Base-by-base conservation (phyloP, 2,113 vertebrate genomes). In the Chrysochloris asiatica region DNA sequence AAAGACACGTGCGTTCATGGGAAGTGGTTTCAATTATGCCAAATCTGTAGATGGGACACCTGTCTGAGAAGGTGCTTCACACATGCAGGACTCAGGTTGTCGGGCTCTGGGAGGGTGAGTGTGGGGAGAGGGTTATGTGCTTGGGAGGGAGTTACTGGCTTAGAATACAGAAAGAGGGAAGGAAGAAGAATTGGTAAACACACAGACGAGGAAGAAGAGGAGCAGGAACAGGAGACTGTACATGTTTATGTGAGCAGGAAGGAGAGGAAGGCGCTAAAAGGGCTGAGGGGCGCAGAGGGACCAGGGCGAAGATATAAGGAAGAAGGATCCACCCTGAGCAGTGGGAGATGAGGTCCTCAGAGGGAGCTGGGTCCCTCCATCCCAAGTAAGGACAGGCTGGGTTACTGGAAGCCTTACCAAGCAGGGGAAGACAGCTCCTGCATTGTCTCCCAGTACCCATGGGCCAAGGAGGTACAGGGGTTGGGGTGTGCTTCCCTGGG, bases 121-220 rank as follows among this genome's bases (percentile, higher is more conserved):
- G 0, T 22, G 72, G 5, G 47, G 2, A 0, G 0, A 2, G 26
- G 21, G 17, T 12, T 38, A 69, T n/a, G 26, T 17, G 36, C 33
- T 6, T 16, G 13, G 28, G 36, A 30, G 88, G 81, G 13, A 22
- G n/a, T n/a, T n/a, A n/a, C n/a, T n/a, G n/a, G 21, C 2, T 41
- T 28, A 41, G 85, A 48, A 1, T 17, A 61, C 45, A 13, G 65
- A 69, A 0, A 19, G 71, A 63, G 87, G 90, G 96, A 88, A 71
- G 86, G 45, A 73, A 81, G 89, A 33, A 30, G 77, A 41, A 48
- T 0, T 73, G 24, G 80, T 8, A 26, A 12, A 33, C 17, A 12
- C 8, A 24, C 10, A 12, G 81, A 38, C 54, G 56, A 71, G 21
- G 21, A n/a, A 41, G 7, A 9, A 4, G 30, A 47, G 14, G 12